Base-by-base conservation (phyloP, 2,888 invertebrate species). In the Cosmia trapezina region DNA sequence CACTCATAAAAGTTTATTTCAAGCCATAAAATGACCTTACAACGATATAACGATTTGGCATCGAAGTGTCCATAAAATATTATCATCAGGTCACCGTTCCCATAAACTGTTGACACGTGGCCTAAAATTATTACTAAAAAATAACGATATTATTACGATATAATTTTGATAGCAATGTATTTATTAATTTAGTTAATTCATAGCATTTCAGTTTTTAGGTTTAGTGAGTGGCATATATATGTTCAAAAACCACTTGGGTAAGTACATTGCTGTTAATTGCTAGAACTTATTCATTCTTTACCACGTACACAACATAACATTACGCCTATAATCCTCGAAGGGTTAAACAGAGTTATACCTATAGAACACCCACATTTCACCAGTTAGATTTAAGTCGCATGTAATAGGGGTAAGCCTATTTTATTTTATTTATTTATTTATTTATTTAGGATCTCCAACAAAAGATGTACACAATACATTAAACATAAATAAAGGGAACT, bases 51-150 rank as follows among this genome's bases (percentile, higher is more conserved):
- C 81, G 72, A 80, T 76, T 80, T 83, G 70, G 64, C 47, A 71
- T 76, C 69, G 59, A 67, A 77, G 74, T 76, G 73, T 77, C 80
- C 73, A 88, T 90, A 90, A 89, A 89, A 85, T 88, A 86, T 89
- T 86, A 89, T 86, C 82, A 76, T 76, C 76, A 79, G 86, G 87
- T 83, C 83, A 83, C 73, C 66, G 80, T 74, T 78, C 79, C 53
- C 66, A 79, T 80, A 83, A 88, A 89, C 83, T 84, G 83, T 79
- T 69, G 77, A 83, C 86, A 87, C 87, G 87, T 87, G 87, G 77
- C 86, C 79, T 75, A 83, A 57, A 83, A 80, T 83, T 80, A 83
- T 83, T 83, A 79, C 81, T 84, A 9, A 28, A 80, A 66, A 53
- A 17, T 33, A 41, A 57, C 17, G 3, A 41, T 12, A 14, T 33